Percentiles rank a stretch among this genome's conserved stretches.
phyloP scores from a whole-genome alignment of 2,888 invertebrate genomes.

The Villa cingulata region DNA sequence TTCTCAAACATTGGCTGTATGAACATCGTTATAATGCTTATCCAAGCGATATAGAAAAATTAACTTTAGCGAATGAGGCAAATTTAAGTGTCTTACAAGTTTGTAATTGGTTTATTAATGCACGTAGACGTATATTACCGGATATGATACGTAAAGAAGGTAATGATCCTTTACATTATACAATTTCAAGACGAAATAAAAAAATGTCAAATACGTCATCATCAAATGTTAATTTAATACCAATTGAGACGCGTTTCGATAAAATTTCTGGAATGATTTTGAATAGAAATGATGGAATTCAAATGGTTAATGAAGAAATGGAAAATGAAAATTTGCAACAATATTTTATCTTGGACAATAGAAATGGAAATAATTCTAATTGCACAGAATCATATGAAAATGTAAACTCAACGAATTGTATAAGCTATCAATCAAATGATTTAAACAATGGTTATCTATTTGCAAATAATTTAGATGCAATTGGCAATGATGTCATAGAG shows the following conservation, averaged over 20 bases:
- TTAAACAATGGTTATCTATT: slow-evolving; percentile 19
- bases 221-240: slow-evolving; percentile 20
- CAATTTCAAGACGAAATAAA: slow-evolving; percentile 81
- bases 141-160: slow-evolving; percentile 90
- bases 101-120: slow-evolving; percentile 96
- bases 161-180: slow-evolving; percentile 81
- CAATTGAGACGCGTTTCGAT: no score
- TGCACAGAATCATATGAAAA: no score
- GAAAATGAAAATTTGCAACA: no score
- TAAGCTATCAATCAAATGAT: slow-evolving; percentile 29
- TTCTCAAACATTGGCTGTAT: slow-evolving; percentile 83
- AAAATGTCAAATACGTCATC: slow-evolving; percentile 51
- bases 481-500: slow-evolving; percentile 35
- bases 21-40: slow-evolving; percentile 92
- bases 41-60: slow-evolving; percentile 85
- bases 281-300: no score
- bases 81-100: slow-evolving; percentile 79
- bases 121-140: slow-evolving; percentile 78
- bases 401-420: no score
- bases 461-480: slow-evolving; percentile 20
- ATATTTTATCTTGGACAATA: no score
- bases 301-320: no score
- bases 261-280: no score
- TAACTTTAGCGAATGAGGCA: slow-evolving; percentile 71
- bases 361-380: no score